Evolutionary conservation across 1,140 invertebrate species (phyloP).

Genomic region (Pissodes strobi): DNA sequence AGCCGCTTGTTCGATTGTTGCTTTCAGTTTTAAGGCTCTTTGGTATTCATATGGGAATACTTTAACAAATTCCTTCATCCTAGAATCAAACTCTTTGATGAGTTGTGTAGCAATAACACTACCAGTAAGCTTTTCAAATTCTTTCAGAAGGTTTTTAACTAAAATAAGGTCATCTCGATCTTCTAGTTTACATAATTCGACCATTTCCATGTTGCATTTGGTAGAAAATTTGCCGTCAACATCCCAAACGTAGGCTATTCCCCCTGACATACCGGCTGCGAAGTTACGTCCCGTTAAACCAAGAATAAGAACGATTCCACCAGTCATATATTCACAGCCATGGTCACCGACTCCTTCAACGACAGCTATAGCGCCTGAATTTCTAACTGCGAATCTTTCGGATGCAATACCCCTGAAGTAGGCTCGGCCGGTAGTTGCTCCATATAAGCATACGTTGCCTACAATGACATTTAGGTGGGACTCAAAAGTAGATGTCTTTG

Average conservation of each 20-base stretch:
- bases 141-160: constrained; percentile 78
- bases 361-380: constrained; percentile 93
- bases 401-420: constrained; percentile 97
- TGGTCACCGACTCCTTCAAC: constrained; percentile 96
- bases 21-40: constrained; percentile 78
- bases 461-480: constrained; percentile 96
- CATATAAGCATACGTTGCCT: constrained; percentile 98
- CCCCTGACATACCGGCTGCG: constrained; percentile 81
- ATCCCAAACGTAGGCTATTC: constrained; percentile 95
- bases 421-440: constrained; percentile 91
- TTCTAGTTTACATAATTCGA: constrained; percentile 83
- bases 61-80: constrained; percentile 86
- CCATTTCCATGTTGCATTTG: constrained; percentile 91
- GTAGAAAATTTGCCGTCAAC: constrained; percentile 81
- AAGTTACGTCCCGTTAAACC: constrained; percentile 93
- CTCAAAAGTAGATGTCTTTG: constrained; percentile 79
- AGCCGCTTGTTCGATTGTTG: constrained; percentile 51
- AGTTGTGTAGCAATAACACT: constrained; percentile 83
- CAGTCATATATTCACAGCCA: constrained; percentile 99
- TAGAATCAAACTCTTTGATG: constrained; percentile 80
- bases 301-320: constrained; percentile 87
- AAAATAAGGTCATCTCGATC: constrained; percentile 78
- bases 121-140: constrained; percentile 90
- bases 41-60: constrained; percentile 98
- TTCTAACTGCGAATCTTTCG: constrained; percentile 97